Evolutionary conservation across 2,888 invertebrate species (phyloP).

Genomic region (Ochropleura leucogaster): DNA sequence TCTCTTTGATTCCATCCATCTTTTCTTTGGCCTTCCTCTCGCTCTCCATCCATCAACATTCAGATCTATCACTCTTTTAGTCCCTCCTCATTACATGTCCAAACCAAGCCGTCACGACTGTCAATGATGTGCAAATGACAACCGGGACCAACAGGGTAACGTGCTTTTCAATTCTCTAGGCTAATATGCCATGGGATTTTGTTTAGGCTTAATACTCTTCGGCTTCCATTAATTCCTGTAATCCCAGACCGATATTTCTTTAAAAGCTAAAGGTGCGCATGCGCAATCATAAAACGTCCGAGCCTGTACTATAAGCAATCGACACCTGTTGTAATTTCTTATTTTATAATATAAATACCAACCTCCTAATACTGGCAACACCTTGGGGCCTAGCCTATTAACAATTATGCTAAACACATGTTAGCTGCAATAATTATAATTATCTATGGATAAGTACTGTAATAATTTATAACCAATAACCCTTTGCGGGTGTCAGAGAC

Average conservation of each 20-base stretch:
- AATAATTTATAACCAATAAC: slow-evolving; percentile 9
- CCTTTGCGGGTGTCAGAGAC: background rate
- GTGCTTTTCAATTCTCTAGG: too few species aligned
- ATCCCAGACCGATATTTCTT: background rate
- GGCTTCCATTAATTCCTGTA: background rate
- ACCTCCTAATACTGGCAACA: slow-evolving; percentile 49
- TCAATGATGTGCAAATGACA: too few species aligned
- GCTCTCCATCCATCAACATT: too few species aligned
- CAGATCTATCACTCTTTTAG: too few species aligned
- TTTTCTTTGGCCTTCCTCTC: too few species aligned
- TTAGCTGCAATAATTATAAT: slow-evolving; percentile 46
- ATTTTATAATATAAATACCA: slow-evolving; percentile 48
- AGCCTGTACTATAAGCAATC: background rate
- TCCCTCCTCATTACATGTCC: too few species aligned
- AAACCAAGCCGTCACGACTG: too few species aligned
- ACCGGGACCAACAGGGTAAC: too few species aligned
- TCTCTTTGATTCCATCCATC: background rate
- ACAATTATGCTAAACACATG: slow-evolving; percentile 53
- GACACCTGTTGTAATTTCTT: slow-evolving; percentile 56
- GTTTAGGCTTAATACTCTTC: background rate
- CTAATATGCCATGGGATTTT: background rate
- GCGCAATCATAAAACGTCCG: slow-evolving; percentile 2
- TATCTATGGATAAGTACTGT: slow-evolving; percentile 28
- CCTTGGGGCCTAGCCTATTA: slow-evolving; percentile 49
- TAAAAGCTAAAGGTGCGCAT: slow-evolving; percentile 18